Evolutionary conservation across 2,113 vertebrate genomes (phyloP), one percentile per base, ranked within the genome.

Genomic region (Epinephelus cyanopodus): DNA sequence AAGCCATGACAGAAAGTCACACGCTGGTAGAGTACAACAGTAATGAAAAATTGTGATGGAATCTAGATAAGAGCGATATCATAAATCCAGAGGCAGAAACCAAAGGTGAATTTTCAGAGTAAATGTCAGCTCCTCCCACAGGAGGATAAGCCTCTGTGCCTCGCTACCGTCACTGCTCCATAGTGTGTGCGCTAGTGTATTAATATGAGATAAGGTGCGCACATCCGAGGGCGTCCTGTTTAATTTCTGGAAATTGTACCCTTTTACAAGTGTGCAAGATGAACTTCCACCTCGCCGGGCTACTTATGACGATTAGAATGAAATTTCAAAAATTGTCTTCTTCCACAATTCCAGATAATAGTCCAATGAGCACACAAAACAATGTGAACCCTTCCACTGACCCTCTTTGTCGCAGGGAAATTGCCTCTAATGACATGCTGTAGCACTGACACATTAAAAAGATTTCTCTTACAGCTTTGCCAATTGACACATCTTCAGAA

Each of bases 91-190:
- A 66, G 85, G 82, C 80, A 92, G 91, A 4, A 87, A 85, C 80
- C 80, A 94, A 93, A 91, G 92, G 93, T 87, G 33, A 95, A 90
- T 93, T 92, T 77, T 81, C 58, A 90, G 87, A 95, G 85, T 73
- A 81, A 91, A 95, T 94, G 83, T 91, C 86, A 92, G 83, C 87
- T 92, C 84, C 94, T 89, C 53, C 89, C 94, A 90, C 89, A 78
- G 86, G 83, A 95, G 79, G 86, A 88, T 92, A 90, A 90, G 81
- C 71, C 83, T 69, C 70, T 48, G 56, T 74, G 69, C 66, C n/a
- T 57, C 39, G 64, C 85, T 71, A 82, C 87, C 76, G 84, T 84
- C 67, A 47, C 71, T 27, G 79, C 89, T 79, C 77, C 29, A 57
- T 50, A 62, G 77, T 23, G 81, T 80, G 81, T 65, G 77, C 6